phyloP scores from a whole-genome alignment of 2,113 vertebrate species.

The Dascyllus trimaculatus region DNA sequence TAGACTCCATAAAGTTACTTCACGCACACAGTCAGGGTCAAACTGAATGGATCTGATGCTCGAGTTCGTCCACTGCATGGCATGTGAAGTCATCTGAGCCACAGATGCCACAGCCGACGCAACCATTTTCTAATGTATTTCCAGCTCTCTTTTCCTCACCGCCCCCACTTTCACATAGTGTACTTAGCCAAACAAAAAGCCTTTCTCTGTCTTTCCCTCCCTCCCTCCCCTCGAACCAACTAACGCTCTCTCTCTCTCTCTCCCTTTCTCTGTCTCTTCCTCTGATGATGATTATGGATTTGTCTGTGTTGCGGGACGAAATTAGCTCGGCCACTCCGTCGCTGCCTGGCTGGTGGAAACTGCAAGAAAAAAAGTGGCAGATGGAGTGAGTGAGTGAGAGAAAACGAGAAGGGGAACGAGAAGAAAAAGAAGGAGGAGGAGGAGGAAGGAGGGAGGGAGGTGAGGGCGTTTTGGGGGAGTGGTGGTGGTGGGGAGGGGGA shows the following conservation, averaged over 20 bases:
- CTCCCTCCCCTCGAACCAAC: neutral
- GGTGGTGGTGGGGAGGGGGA: conserved; percentile 15
- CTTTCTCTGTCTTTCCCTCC: conserved; percentile 60
- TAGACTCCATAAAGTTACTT: conserved; percentile 35
- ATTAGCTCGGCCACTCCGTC: conserved; percentile 48
- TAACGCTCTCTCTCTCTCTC: conserved; percentile 8
- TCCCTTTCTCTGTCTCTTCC: neutral
- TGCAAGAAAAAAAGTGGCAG: conserved; percentile 56
- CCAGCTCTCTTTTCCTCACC: conserved; percentile 62
- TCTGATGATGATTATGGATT: conserved; percentile 44
- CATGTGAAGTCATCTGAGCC: conserved; percentile 61
- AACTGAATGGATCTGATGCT: conserved; percentile 19
- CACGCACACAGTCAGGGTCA: conserved; percentile 19
- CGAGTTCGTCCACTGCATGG: conserved; percentile 6
- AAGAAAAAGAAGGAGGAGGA: conserved; percentile 1
- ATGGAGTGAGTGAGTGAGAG: conserved; percentile 60
- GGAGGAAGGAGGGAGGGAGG: conserved; percentile 23
- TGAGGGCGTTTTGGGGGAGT: conserved; percentile 36
- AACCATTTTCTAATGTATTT: conserved; percentile 69
- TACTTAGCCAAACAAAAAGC: conserved; percentile 81
- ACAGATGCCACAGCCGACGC: conserved; percentile 52
- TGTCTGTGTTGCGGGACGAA: conserved; percentile 40
- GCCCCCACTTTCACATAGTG: conserved; percentile 71
- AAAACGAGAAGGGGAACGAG: conserved; percentile 48
- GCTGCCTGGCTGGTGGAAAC: conserved; percentile 30